Conservation (phyloP, 2,113 vertebrate genomes). For the Passer montanus region DNA sequence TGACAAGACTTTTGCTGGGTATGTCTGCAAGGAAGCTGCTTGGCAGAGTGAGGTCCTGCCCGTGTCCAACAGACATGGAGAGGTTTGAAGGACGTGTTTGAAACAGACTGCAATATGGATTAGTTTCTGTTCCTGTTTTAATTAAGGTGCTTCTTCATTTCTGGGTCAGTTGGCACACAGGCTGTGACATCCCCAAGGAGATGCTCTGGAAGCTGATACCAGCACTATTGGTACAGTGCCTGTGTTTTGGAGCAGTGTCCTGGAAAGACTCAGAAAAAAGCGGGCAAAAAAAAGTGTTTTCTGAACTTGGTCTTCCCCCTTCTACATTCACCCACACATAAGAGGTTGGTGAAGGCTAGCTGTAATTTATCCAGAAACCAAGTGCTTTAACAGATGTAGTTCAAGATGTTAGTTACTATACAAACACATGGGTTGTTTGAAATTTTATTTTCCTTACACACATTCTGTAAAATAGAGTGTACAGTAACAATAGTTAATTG, state of each 20-base stretch:
- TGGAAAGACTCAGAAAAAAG: neutral
- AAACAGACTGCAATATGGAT: neutral
- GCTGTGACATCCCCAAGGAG: neutral
- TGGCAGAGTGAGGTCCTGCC: neutral
- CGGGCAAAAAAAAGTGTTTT: neutral
- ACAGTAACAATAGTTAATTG: neutral
- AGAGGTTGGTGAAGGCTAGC: neutral
- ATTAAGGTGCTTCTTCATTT: neutral
- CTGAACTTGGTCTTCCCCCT: neutral
- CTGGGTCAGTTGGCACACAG: neutral
- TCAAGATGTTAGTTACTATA: neutral
- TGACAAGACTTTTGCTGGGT: neutral
- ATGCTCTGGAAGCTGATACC: neutral
- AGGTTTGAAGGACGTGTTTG: neutral
- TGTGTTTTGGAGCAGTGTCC: neutral
- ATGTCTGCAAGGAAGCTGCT: neutral
- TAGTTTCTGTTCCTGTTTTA: neutral
- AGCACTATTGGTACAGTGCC: neutral
- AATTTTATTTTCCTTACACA: neutral
- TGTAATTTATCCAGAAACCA: neutral
- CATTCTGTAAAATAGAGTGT: neutral
- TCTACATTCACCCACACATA: neutral
- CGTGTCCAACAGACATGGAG: fast-evolving
- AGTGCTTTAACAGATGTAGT: neutral
- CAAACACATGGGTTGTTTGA: neutral